Evolutionary conservation across 1,140 invertebrate species (phyloP).

Genomic region (Ostrea denselamellosa): DNA sequence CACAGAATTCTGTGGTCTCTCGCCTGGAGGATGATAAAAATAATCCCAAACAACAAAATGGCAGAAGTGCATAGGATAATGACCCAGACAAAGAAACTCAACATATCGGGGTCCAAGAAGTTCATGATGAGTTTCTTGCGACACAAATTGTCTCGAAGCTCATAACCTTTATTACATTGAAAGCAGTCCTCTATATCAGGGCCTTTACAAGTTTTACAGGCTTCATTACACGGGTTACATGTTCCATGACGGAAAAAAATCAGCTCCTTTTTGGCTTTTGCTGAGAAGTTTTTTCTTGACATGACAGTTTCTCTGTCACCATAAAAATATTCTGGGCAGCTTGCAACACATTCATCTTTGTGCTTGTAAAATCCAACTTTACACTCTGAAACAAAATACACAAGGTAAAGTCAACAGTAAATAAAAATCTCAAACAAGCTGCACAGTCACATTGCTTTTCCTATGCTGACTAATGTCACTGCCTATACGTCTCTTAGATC

Average conservation of each 20-base stretch:
- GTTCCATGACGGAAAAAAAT: conserved; percentile 64
- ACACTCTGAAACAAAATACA: conserved; percentile 69
- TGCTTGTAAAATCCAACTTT: conserved; percentile 73
- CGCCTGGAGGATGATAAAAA: conserved; percentile 70
- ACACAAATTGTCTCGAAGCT: conserved; percentile 63
- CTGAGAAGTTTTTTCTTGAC: conserved; percentile 54
- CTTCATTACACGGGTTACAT: conserved; percentile 69
- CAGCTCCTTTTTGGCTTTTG: conserved; percentile 54
- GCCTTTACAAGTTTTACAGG: conserved; percentile 72
- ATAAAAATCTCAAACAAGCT: too few relatives aligned
- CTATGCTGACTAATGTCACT: too few relatives aligned
- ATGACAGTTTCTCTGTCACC: conserved; percentile 68
- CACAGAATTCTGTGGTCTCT: conserved; percentile 67
- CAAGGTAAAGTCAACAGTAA: neutral
- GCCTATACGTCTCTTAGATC: too few relatives aligned
- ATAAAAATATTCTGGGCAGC: conserved; percentile 73
- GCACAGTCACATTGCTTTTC: too few relatives aligned
- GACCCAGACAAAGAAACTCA: conserved; percentile 74
- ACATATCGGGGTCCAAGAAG: conserved; percentile 70
- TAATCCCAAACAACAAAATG: conserved; percentile 69
- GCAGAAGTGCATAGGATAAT: conserved; percentile 71
- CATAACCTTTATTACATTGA: conserved; percentile 70
- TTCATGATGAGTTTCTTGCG: conserved; percentile 72
- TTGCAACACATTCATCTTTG: conserved; percentile 70
- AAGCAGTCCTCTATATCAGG: conserved; percentile 68